These are phyloP conservation scores for Daphoenositta chrysoptera DNA, from an alignment of 2,113 vertebrate genomes.

Conservation along the genomic window DNA sequence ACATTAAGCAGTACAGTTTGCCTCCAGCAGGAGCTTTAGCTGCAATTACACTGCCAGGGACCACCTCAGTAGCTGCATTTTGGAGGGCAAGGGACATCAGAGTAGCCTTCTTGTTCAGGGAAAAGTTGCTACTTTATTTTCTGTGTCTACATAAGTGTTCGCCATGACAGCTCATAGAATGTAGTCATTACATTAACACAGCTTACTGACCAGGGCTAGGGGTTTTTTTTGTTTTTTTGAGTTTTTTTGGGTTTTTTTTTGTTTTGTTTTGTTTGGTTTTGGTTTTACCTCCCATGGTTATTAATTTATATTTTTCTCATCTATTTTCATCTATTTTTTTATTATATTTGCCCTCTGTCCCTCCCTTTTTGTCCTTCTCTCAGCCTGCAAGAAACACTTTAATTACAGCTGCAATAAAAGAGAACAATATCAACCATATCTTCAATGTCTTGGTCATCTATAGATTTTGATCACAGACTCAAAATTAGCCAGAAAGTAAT, in stretches of 20 bases:
- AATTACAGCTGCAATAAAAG: not conserved
- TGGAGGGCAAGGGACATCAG: not conserved
- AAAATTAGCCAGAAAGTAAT: not conserved
- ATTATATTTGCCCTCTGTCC: not conserved
- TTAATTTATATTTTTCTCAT: not conserved
- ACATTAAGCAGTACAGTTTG: not conserved
- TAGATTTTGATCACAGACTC: not conserved
- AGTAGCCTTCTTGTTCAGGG: not conserved
- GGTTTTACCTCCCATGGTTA: not conserved
- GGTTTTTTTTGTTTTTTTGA: accelerated
- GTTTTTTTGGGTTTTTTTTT: not conserved
- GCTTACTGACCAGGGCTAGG: not conserved
- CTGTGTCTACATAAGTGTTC: not conserved
- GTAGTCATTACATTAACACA: not conserved
- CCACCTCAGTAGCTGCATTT: not conserved
- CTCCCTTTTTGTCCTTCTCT: not conserved
- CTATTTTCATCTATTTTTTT: not conserved
- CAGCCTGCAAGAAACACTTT: not conserved
- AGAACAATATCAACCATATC: not conserved
- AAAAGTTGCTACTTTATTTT: not conserved
- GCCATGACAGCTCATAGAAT: not conserved
- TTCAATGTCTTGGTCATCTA: not conserved
- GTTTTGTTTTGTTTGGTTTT: no score
- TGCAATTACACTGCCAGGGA: not conserved
- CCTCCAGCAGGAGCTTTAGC: not conserved